These are phyloP conservation scores for Lepidostoma basale DNA, from an alignment of 1,140 invertebrate genomes.

Conservation along the genomic window DNA sequence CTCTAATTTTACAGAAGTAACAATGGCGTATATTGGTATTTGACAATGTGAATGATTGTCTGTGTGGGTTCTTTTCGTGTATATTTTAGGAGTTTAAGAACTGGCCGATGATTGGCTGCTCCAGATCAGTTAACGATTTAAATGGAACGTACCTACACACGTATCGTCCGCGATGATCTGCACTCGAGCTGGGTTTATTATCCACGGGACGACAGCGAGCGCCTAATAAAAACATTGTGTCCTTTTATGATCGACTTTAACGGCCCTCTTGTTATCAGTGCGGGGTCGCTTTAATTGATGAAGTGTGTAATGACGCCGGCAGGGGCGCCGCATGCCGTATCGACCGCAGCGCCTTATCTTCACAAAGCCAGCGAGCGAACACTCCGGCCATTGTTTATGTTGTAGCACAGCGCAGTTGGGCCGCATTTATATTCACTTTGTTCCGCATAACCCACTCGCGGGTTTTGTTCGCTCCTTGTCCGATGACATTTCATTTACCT, in stretches of 20 bases:
- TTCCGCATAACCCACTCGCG: background rate
- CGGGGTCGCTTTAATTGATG: slow-evolving; percentile 12
- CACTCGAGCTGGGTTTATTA: background rate
- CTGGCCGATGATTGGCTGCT: too few relatives aligned
- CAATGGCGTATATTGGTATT: too few relatives aligned
- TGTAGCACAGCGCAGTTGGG: background rate
- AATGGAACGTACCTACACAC: too few relatives aligned
- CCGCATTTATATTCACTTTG: slow-evolving; percentile 10
- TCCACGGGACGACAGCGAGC: background rate
- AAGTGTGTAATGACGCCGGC: background rate
- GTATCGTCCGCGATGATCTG: too few relatives aligned
- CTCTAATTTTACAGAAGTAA: too few relatives aligned
- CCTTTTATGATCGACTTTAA: slow-evolving; percentile 17
- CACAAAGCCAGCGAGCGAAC: background rate
- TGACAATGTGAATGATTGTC: too few relatives aligned
- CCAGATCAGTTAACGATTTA: too few relatives aligned
- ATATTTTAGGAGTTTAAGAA: too few relatives aligned
- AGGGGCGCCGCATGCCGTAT: background rate
- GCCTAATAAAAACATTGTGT: slow-evolving; percentile 8
- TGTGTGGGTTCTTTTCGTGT: too few relatives aligned
- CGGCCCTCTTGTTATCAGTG: background rate
- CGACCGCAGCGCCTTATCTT: background rate
- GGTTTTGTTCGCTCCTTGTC: too few relatives aligned
- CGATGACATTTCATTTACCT: too few relatives aligned
- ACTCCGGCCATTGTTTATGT: slow-evolving; percentile 1